These are phyloP conservation scores for Formica aserva DNA, from an alignment of 2,888 invertebrate genomes.

Conservation along the genomic window DNA sequence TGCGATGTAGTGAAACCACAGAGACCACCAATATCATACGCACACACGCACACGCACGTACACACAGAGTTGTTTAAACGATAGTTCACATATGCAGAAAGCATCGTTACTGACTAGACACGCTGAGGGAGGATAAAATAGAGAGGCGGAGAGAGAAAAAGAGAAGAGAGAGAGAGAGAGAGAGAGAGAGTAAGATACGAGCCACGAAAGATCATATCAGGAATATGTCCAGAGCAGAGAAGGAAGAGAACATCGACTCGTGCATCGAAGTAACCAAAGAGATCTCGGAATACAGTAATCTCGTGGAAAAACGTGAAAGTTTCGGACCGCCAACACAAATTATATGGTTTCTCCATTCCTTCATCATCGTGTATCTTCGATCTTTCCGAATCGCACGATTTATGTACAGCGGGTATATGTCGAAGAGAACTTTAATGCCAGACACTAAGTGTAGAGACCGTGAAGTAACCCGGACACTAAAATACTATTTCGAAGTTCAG, in stretches of 20 bases:
- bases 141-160: conserved; percentile 47
- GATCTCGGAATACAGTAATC: conserved; percentile 34
- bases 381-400: not conserved
- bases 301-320: conserved; percentile 1
- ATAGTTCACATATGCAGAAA: conserved; percentile 44
- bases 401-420: conserved; percentile 41
- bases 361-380: conserved; percentile 10
- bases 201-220: conserved; percentile 4
- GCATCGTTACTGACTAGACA: conserved; percentile 29
- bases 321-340: conserved; percentile 10
- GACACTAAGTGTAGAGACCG: conserved; percentile 1
- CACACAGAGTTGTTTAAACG: conserved; percentile 9
- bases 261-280: conserved; percentile 71
- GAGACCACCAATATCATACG: conserved; percentile 27
- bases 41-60: not conserved
- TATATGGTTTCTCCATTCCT: conserved; percentile 1
- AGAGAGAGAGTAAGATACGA: conserved; percentile 33
- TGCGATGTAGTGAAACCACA: conserved; percentile 41
- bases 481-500: conserved; percentile 28
- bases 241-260: conserved; percentile 74
- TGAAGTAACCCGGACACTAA: conserved; percentile 19
- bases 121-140: conserved; percentile 20
- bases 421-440: conserved; percentile 20
- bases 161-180: conserved; percentile 55
- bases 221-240: conserved; percentile 40